phyloP scores from a whole-genome alignment of 2,113 vertebrate genomes.

The Smithornis capensis region DNA sequence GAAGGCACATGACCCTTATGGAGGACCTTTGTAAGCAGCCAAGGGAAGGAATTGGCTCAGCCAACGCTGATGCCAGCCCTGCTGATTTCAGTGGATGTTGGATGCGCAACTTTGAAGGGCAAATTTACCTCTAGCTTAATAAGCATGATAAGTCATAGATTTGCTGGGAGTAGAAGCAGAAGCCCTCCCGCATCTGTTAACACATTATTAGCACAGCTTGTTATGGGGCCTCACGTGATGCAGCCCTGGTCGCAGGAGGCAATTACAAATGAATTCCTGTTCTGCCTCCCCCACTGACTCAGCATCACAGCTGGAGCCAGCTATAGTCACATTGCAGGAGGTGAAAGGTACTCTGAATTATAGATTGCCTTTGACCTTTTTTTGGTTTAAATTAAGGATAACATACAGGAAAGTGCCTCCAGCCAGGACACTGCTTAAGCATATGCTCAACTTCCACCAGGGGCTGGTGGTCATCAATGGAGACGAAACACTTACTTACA shows the following conservation, averaged over 20 bases:
- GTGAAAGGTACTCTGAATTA: constrained; percentile 63
- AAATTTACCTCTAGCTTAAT: constrained; percentile 57
- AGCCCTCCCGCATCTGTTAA: constrained; percentile 58
- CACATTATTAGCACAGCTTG: constrained; percentile 68
- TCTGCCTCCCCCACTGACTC: constrained; percentile 48
- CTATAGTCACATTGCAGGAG: constrained; percentile 45
- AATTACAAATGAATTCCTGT: constrained; percentile 62
- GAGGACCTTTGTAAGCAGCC: neutral
- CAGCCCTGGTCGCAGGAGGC: neutral
- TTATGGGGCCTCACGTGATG: constrained; percentile 47
- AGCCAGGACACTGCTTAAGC: constrained; percentile 53
- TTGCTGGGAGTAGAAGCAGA: constrained; percentile 46
- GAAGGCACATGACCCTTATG: accelerated
- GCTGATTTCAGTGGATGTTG: constrained; percentile 29
- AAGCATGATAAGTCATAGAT: constrained; percentile 56
- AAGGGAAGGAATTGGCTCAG: neutral
- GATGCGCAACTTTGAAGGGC: constrained; percentile 24
- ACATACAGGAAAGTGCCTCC: constrained; percentile 51
- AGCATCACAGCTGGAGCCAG: constrained; percentile 66
- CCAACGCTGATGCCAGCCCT: neutral
- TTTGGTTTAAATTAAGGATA: constrained; percentile 64
- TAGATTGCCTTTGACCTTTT: constrained; percentile 63
- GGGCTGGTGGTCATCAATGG: constrained; percentile 32
- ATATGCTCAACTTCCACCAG: constrained; percentile 54
- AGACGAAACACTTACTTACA: constrained; percentile 13